Base-by-base conservation (phyloP, 2,888 invertebrate genomes). In the Muschampia plurimacula region DNA sequence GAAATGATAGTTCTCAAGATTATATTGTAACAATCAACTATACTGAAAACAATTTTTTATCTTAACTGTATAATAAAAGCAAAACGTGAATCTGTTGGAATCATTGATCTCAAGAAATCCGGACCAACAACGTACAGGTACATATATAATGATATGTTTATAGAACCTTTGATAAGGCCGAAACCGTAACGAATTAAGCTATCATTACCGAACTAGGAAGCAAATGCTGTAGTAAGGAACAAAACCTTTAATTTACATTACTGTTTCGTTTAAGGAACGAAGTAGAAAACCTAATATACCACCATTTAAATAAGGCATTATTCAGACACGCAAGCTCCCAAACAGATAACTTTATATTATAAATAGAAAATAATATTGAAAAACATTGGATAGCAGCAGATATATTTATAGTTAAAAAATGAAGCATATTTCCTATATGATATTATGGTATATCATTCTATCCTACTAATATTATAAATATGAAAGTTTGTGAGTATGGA, bases 241-340 rank as follows among this genome's bases (percentile, higher is more conserved):
- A 78, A 77, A 81, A 81, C 82, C 80, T 80, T 82, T 82, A 80
- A 88, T 89, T 87, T 84, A 79, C 86, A 83, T 83, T 74, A 68
- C 82, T 85, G 85, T 86, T 85, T 81, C 76, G 78, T 81, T 80
- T 78, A 74, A 77, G 74, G 72, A 68, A 75, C 75, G 72, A 74
- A 75, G 74, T 75, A 77, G 77, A 78, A 77, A 57, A 46, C 57
- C 41, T 36, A 15, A 65, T 12, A 46, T n/a, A 57, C 44, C 64
- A 70, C 36, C 44, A 12, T 64, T 15, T 15, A 64, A 64, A 32
- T 65, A 59, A 65, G 57, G 44, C 28, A 3, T 9, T 41, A 64
- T 74, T 72, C 69, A 74, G 74, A 73, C 67, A 72, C 72, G 49
- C 10, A 12, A 12, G 4, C 41, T 41, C 9, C 41, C 41, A 4